phyloP scores from a whole-genome alignment of 2,113 vertebrate genomes.

The Stegostoma tigrinum region DNA sequence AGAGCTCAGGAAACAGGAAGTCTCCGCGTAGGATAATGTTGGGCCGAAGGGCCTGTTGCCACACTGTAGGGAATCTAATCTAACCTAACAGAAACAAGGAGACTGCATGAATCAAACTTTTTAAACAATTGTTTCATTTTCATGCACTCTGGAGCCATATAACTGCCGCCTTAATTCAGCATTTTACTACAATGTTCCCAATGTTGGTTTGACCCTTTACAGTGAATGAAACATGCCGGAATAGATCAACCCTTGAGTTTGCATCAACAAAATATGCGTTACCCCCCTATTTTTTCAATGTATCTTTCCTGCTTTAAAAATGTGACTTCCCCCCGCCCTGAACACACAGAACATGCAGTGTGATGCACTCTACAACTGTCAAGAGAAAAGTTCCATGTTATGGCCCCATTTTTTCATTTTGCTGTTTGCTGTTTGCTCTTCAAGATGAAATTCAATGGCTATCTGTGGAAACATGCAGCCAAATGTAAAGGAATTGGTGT shows the following conservation, averaged over 20 bases:
- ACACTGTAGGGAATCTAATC: no score
- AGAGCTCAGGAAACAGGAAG: not conserved
- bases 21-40: not conserved
- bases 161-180: not conserved
- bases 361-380: not conserved
- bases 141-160: not conserved
- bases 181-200: not conserved
- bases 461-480: not conserved
- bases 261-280: no score
- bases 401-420: not conserved
- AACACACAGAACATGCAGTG: not conserved
- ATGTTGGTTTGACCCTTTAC: not conserved
- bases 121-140: not conserved
- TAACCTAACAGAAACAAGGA: not conserved
- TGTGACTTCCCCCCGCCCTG: no score
- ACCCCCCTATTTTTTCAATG: not conserved
- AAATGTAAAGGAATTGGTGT: not conserved
- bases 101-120: not conserved
- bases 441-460: not conserved
- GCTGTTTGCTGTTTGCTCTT: not conserved
- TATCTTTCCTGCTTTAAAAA: not conserved
- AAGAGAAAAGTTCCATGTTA: not conserved
- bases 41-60: no score
- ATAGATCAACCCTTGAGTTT: not conserved
- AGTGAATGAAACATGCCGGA: not conserved